Percentiles rank a stretch among this genome's conserved stretches.
phyloP scores from a whole-genome alignment of 1,140 invertebrate species.

The Chironomus tepperi region DNA sequence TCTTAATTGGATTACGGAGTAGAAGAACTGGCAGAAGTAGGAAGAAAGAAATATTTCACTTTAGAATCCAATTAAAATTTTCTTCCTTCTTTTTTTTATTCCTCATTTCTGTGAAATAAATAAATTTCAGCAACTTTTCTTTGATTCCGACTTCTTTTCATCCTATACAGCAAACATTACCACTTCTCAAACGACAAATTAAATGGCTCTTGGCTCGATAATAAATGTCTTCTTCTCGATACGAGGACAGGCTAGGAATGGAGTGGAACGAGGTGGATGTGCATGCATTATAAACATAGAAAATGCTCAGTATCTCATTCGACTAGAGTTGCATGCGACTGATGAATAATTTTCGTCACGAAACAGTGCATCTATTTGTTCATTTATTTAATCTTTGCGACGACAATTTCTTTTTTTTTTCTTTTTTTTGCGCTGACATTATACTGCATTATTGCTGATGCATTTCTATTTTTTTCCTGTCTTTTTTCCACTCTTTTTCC shows the following conservation, averaged over 20 bases:
- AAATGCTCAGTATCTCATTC: background rate
- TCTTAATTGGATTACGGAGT: background rate
- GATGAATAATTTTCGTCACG: conserved; percentile 12
- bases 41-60: background rate
- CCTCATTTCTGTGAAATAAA: no score
- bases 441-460: conserved; percentile 7
- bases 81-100: background rate
- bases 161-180: background rate
- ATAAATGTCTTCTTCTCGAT: background rate
- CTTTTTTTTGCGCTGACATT: background rate
- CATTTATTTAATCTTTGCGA: conserved; percentile 8
- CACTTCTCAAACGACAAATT: conserved; percentile 13
- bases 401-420: background rate
- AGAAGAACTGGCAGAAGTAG: no score
- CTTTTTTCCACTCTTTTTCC: no score
- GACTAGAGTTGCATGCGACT: background rate
- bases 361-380: conserved; percentile 13
- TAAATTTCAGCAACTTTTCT: no score
- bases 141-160: no score
- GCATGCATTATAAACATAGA: background rate
- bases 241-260: background rate
- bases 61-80: conserved; percentile 8
- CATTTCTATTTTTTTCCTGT: background rate
- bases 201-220: conserved; percentile 11
- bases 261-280: no score